Base-by-base conservation (phyloP, 2,797 vertebrate genomes). In the Monodelphis domestica region DNA sequence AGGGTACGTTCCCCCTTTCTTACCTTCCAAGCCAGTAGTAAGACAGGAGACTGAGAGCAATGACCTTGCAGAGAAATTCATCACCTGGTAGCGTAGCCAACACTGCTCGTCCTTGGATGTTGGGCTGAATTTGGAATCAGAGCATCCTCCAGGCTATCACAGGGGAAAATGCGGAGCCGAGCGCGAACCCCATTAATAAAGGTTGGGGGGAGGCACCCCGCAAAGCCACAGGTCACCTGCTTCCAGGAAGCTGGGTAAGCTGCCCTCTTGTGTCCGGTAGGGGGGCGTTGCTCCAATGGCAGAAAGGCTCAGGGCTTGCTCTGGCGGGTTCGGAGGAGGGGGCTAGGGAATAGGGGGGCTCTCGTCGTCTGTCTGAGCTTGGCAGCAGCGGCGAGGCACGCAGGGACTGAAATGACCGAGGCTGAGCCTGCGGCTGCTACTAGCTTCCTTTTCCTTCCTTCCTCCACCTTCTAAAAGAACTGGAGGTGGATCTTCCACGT, bases 11-110 rank as follows among this genome's bases (percentile, higher is more conserved):
- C 94, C 84, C n/a, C 33, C 3, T 57, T 56, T 51, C 96, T 97
- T 96, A 97, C 98, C 98, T 97, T 92, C 96, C 38, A 87, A 87
- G 90, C 70, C 95, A 89, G 94, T 89, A 55, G 90, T 45, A 88
- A 91, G 88, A 52, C 89, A 55, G 89, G 89, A 59, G 94, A 93
- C 95, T 87, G 54, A 89, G 50, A 96, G 97, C 54, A 97, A 96
- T 98, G 98, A 98, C 98, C 98, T 98, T 98, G 98, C 97, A 95
- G 97, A 95, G 97, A 97, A 97, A 98, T 96, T 78, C 96, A 97
- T 97, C 97, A 97, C 97, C 97, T 96, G 97, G 50, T 17, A 93
- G 94, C 94, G 84, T 92, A 89, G 95, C 89, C 91, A 87, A 53
- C 94, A 63, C 54, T 3, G 88, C 53, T 70, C 90, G 54, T 94